These are phyloP conservation scores for Myopa testacea DNA, from an alignment of 2,888 invertebrate species.

Conservation along the genomic window DNA sequence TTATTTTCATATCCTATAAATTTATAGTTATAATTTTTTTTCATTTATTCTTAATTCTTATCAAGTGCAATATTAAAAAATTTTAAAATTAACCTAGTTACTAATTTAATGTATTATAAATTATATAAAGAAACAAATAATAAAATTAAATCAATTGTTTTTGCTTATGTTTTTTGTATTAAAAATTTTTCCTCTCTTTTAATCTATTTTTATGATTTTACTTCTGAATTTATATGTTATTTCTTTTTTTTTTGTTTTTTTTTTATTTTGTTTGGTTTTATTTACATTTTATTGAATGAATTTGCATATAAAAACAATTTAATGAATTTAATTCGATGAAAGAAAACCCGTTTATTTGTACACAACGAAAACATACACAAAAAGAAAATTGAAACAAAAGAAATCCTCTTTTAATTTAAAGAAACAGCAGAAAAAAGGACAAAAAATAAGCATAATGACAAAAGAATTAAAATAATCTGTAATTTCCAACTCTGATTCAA, in stretches of 20 bases:
- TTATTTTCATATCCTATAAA: neutral
- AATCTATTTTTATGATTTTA: constrained; percentile 33
- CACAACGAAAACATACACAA: constrained; percentile 41
- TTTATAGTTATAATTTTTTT: constrained; percentile 2
- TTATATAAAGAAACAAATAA: neutral
- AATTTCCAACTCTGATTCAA: neutral
- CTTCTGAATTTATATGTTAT: constrained; percentile 34
- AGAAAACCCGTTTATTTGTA: constrained; percentile 18
- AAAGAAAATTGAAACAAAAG: constrained; percentile 22
- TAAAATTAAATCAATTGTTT: neutral
- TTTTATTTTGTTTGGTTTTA: constrained; percentile 42
- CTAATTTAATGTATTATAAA: neutral
- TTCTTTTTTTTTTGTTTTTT: constrained; percentile 34
- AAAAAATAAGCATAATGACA: neutral
- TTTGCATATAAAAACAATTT: constrained; percentile 56
- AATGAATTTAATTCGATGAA: constrained; percentile 45
- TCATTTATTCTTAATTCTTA: neutral
- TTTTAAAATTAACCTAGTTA: neutral
- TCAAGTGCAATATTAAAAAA: too few species aligned
- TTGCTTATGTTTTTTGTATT: constrained; percentile 5
- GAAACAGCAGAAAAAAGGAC: neutral
- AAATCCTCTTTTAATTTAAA: neutral
- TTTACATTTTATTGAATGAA: constrained; percentile 48
- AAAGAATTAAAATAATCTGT: neutral
- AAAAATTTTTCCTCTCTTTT: constrained; percentile 6